Conservation (phyloP, 2,113 vertebrate genomes). For the Phrynosoma blainvillii region DNA sequence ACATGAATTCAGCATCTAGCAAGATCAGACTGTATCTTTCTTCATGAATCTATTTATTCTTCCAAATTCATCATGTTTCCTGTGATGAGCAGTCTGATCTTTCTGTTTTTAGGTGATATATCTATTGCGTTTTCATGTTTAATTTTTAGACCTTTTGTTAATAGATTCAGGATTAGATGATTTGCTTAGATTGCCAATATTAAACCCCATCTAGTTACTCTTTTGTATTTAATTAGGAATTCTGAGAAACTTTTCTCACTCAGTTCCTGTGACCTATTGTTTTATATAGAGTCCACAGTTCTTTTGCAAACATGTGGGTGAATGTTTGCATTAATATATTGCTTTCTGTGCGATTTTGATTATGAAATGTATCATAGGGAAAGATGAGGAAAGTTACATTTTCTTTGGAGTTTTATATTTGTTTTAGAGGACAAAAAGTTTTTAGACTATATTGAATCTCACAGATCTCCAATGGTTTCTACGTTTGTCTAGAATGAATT, state of each 20-base stretch:
- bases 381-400: slow-evolving; percentile 7
- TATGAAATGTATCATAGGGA: slow-evolving; percentile 10
- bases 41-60: neutral
- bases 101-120: neutral
- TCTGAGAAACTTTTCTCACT: neutral
- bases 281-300: neutral
- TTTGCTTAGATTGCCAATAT: slow-evolving; percentile 4
- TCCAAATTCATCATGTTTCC: neutral
- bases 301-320: neutral
- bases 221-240: neutral
- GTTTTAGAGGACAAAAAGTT: neutral
- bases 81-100: neutral
- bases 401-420: neutral
- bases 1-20: neutral
- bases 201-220: neutral
- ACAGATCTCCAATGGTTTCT: neutral
- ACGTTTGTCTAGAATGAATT: neutral
- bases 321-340: neutral
- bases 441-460: neutral
- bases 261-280: neutral
- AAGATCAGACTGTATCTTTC: neutral
- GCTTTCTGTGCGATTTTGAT: neutral
- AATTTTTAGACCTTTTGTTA: slow-evolving; percentile 34
- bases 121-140: neutral
- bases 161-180: neutral